A percentile compares a stretch with the other conserved stretches of the same genome.
Evolutionary conservation across 2,113 vertebrate genomes (phyloP).

Genomic region (Oryzias celebensis): DNA sequence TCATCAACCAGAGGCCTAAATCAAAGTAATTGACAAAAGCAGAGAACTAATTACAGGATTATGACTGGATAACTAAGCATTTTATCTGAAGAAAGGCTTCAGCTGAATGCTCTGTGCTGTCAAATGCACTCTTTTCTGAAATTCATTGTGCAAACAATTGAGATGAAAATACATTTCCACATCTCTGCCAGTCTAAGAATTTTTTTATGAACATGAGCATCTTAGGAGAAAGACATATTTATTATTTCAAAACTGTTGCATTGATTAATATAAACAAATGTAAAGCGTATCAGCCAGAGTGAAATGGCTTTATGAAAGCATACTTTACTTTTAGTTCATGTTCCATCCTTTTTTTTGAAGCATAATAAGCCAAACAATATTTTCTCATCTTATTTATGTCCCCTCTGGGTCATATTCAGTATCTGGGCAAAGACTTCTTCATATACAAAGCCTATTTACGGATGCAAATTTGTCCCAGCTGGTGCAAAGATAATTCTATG

Average conservation of each 20-base stretch:
- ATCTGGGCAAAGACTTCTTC: conserved; percentile 42
- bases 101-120: conserved; percentile 3
- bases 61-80: conserved; percentile 26
- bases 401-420: conserved; percentile 51
- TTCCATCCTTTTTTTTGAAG: conserved; percentile 28
- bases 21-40: conserved; percentile 79
- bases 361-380: conserved; percentile 39
- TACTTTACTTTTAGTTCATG: conserved; percentile 30
- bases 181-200: neutral
- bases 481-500: conserved; percentile 47
- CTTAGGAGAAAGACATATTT: no score
- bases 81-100: conserved; percentile 20
- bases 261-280: neutral
- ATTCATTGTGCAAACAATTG: no score
- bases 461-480: conserved; percentile 48
- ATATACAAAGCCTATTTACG: conserved; percentile 51
- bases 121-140: neutral
- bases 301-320: conserved; percentile 17
- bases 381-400: conserved; percentile 57
- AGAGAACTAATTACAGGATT: conserved; percentile 61
- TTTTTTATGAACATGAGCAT: neutral
- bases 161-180: no score
- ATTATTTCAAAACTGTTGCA: no score
- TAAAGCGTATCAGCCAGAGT: conserved; percentile 16
- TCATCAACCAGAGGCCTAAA: conserved; percentile 76